A percentile compares a stretch with the other conserved stretches of the same genome.
Evolutionary conservation across 2,113 vertebrate species (phyloP).

Genomic region (Gallinago paraguaiae): DNA sequence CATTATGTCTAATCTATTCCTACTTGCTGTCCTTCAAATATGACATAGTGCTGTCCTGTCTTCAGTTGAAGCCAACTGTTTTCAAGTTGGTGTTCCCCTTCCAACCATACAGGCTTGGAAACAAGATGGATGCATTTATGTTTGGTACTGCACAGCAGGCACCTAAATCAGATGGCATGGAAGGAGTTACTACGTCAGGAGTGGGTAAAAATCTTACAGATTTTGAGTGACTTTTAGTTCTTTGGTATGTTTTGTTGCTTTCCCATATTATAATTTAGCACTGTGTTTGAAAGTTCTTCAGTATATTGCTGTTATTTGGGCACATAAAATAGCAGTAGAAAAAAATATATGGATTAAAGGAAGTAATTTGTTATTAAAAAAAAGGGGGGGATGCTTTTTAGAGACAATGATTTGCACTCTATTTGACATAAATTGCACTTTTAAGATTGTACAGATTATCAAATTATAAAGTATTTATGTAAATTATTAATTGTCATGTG

Average conservation of each 20-base stretch:
- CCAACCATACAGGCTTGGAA: neutral
- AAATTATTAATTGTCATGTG: neutral
- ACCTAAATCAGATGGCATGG: neutral
- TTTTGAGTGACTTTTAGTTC: neutral
- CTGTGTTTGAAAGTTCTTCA: neutral
- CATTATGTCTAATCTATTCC: neutral
- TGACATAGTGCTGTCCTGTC: accelerated
- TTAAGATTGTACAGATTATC: neutral
- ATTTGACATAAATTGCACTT: neutral
- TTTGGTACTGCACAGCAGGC: neutral
- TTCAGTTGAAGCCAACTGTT: neutral
- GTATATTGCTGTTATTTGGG: neutral
- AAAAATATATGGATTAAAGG: neutral
- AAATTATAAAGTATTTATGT: neutral
- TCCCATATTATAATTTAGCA: neutral
- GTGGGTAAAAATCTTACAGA: neutral
- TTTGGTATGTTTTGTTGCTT: neutral
- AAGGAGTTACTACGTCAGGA: neutral
- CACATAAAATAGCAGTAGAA: neutral
- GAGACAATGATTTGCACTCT: neutral
- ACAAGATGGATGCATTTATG: neutral
- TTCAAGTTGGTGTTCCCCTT: neutral
- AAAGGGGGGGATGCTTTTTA: neutral
- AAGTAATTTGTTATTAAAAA: neutral
- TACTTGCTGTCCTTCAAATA: neutral